Conservation (phyloP, 2,797 vertebrate genomes). For the Anisognathus igniventris region DNA sequence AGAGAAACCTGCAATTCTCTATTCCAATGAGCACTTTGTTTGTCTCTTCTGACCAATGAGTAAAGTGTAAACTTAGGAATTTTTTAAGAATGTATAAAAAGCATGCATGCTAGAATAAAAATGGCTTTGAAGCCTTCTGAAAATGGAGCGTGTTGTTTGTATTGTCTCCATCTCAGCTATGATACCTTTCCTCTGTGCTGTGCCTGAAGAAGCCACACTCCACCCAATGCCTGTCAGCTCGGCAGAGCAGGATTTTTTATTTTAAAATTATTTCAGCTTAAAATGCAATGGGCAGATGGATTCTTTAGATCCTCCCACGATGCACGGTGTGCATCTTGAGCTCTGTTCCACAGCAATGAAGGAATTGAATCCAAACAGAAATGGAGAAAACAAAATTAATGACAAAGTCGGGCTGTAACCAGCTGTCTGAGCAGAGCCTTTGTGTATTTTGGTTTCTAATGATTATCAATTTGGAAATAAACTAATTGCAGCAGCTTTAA, state of each 20-base stretch:
- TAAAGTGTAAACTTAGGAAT: not conserved
- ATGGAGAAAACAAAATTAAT: not conserved
- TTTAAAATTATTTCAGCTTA: not conserved
- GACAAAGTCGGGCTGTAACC: not conserved
- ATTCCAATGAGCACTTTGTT: not conserved
- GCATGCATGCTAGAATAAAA: not conserved
- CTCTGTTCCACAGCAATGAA: not conserved
- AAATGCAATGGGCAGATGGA: not conserved
- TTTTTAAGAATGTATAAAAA: not conserved
- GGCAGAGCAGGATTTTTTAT: not conserved
- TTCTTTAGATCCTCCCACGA: not conserved
- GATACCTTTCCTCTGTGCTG: fast-evolving
- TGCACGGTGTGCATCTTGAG: not conserved
- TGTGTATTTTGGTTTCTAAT: not conserved
- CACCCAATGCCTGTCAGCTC: not conserved
- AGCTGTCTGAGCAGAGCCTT: not conserved
- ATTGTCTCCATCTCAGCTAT: not conserved
- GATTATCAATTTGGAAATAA: not conserved
- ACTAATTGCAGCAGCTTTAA: not conserved
- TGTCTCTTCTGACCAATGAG: not conserved
- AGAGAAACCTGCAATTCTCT: not conserved
- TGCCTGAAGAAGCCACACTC: not conserved
- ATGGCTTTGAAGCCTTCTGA: not conserved
- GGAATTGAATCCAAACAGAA: constrained; percentile 22
- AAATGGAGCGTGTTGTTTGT: not conserved